Conservation (phyloP, 2,797 vertebrate species). For the Austrolebias charrua region DNA sequence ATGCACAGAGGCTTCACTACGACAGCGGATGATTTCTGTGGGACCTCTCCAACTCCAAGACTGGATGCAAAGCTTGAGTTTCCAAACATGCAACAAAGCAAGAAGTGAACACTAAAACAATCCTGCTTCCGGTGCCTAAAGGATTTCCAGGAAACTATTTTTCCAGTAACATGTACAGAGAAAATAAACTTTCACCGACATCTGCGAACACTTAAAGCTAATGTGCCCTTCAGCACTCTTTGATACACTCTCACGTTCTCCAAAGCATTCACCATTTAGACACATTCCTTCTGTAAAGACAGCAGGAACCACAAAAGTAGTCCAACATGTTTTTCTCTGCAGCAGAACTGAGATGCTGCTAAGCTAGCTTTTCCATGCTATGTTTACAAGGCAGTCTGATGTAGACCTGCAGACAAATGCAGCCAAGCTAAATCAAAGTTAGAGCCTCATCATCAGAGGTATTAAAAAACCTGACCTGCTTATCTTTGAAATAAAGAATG, state of each 20-base stretch:
- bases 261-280: conserved; percentile 77
- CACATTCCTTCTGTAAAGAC: conserved; percentile 78
- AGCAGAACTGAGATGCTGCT: conserved; percentile 66
- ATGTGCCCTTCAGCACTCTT: conserved; percentile 72
- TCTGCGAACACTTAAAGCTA: conserved; percentile 81
- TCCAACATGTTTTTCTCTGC: conserved; percentile 76
- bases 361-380: conserved; percentile 65
- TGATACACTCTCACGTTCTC: conserved; percentile 72
- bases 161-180: conserved; percentile 62
- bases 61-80: conserved; percentile 57
- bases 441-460: conserved; percentile 1
- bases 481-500: conserved; percentile 6
- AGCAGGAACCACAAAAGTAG: conserved; percentile 76
- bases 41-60: conserved; percentile 34
- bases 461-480: conserved; percentile 1
- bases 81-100: conserved; percentile 69
- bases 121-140: conserved; percentile 61
- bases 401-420: conserved; percentile 40
- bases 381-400: conserved; percentile 58
- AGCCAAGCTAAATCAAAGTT: conserved; percentile 28
- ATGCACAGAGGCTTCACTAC: conserved; percentile 14
- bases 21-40: conserved; percentile 29
- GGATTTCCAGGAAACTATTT: conserved; percentile 72
- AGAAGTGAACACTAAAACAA: conserved; percentile 56
- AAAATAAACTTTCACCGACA: conserved; percentile 81